Conservation (phyloP, 2,888 invertebrate species). For the Hedychridium roseum region DNA sequence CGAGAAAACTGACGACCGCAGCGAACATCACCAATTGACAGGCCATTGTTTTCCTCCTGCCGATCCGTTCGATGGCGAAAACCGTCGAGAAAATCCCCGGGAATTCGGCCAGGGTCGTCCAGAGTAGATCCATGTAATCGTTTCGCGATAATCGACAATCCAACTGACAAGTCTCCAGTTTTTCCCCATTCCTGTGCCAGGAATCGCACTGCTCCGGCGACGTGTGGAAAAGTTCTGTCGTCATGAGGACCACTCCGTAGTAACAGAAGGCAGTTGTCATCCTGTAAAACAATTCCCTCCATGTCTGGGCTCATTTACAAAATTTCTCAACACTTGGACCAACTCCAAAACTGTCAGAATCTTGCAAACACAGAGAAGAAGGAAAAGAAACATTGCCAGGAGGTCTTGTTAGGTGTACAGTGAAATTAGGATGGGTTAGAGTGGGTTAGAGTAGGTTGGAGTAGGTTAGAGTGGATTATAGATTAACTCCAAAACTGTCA, state of each 20-base stretch:
- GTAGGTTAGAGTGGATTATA: no score
- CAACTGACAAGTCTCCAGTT: slow-evolving; percentile 65
- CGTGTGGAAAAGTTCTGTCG: slow-evolving; percentile 88
- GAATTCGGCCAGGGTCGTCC: slow-evolving; percentile 95
- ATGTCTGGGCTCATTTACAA: not conserved
- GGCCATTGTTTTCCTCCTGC: slow-evolving; percentile 92
- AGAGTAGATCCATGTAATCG: slow-evolving; percentile 91
- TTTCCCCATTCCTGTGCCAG: slow-evolving; percentile 37
- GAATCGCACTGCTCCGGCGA: slow-evolving; percentile 62
- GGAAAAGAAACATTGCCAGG: no score
- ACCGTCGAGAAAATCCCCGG: slow-evolving; percentile 92
- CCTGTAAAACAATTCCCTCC: slow-evolving; percentile 65
- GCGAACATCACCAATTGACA: slow-evolving; percentile 89
- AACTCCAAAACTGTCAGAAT: no score
- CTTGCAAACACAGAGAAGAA: no score
- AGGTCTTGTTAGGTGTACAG: no score
- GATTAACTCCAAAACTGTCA: no score
- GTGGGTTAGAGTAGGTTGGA: no score
- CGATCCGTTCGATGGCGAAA: slow-evolving; percentile 87
- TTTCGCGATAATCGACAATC: slow-evolving; percentile 78
- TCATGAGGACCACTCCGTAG: slow-evolving; percentile 93
- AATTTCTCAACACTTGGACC: not conserved
- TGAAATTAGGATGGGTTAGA: no score
- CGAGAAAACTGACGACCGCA: slow-evolving; percentile 75
- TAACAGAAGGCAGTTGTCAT: slow-evolving; percentile 94